Evolutionary conservation across 2,888 invertebrate species (phyloP).

Genomic region (Melanostoma scalare): DNA sequence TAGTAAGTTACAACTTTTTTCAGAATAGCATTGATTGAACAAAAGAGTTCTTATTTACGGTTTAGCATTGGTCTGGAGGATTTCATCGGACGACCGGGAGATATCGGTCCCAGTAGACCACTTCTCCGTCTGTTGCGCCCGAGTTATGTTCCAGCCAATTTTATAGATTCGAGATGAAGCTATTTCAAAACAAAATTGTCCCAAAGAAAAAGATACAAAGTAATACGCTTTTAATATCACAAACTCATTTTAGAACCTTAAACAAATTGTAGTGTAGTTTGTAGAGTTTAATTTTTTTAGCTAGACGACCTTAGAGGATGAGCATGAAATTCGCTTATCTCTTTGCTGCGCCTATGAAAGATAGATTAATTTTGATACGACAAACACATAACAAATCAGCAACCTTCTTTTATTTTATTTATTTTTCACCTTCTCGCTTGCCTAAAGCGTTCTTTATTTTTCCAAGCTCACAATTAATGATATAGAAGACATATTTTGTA

Average conservation of each 20-base stretch:
- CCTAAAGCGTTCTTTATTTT: neutral
- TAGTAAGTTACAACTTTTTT: neutral
- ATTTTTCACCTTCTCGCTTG: neutral
- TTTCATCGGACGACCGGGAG: conserved; percentile 11
- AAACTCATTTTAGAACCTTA: neutral
- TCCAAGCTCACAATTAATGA: neutral
- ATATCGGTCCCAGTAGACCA: neutral
- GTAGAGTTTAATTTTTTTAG: neutral
- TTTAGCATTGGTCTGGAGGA: neutral
- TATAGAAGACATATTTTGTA: neutral
- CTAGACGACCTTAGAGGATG: neutral
- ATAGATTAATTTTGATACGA: neutral
- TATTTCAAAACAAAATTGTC: neutral
- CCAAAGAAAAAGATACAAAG: neutral
- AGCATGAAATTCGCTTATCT: neutral
- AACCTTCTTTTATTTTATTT: neutral
- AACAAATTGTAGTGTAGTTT: too few species aligned
- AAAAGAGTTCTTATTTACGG: neutral
- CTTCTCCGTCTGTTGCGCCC: conserved; percentile 7
- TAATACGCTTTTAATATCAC: neutral
- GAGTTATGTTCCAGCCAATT: conserved; percentile 10
- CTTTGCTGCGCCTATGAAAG: neutral
- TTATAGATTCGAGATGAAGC: neutral
- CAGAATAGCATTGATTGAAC: neutral
- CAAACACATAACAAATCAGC: neutral